A percentile compares a stretch with the other conserved stretches of the same genome.
Conservation (phyloP, 37 sponge, comb jelly and placozoan genomes). For the Diacarnus erythraeanus region DNA sequence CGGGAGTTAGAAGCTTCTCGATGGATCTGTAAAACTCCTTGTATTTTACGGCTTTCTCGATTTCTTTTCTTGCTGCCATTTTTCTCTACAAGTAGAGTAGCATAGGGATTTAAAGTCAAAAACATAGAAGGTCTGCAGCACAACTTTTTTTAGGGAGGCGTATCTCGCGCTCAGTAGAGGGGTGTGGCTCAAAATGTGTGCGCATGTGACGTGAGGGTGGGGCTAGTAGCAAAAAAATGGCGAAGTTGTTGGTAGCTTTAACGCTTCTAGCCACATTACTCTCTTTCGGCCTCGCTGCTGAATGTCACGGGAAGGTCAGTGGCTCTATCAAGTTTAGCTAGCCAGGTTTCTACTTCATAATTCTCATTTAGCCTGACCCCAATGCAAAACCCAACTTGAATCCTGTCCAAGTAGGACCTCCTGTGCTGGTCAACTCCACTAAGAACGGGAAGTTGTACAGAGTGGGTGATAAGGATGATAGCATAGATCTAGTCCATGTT, state of each 20-base stretch:
- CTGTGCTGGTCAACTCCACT: conserved; percentile 51
- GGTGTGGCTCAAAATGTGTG: not conserved
- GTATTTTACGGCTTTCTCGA: conserved; percentile 36
- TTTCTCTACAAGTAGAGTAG: not conserved
- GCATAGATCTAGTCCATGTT: conserved; percentile 70
- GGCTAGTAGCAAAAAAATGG: not conserved
- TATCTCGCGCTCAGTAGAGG: not conserved
- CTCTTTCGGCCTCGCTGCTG: conserved; percentile 36
- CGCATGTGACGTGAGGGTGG: not conserved
- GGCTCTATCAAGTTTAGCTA: not conserved
- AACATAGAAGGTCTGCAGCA: too few relatives aligned
- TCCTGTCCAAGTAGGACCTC: conserved; percentile 67
- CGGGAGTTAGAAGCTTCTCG: conserved; percentile 59
- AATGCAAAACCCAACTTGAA: conserved; percentile 80
- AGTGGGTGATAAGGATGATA: conserved; percentile 75
- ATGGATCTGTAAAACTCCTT: conserved; percentile 59
- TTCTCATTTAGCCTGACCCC: conserved; percentile 66
- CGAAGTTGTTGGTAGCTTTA: not conserved
- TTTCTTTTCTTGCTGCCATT: conserved; percentile 39
- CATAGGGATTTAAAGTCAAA: too few relatives aligned
- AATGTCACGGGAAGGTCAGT: conserved; percentile 70
- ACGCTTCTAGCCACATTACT: not conserved
- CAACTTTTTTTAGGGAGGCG: conserved; percentile 2
- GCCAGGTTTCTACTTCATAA: not conserved
- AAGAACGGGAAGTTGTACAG: conserved; percentile 80